These are phyloP conservation scores for Nothocercus julius DNA, from an alignment of 2,113 vertebrate species.

Conservation along the genomic window DNA sequence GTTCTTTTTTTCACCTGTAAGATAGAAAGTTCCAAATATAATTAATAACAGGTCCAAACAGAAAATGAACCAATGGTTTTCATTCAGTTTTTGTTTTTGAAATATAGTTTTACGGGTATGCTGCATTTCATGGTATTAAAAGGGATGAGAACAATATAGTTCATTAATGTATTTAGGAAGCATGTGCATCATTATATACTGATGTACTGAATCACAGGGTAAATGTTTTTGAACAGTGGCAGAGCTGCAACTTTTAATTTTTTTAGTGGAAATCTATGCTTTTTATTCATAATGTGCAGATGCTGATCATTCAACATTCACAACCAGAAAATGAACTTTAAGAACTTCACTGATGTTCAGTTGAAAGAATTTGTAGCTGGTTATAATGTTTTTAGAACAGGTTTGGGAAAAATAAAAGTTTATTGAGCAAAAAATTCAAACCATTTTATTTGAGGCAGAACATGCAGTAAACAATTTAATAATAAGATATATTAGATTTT, in stretches of 20 bases:
- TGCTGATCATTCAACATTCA: background rate
- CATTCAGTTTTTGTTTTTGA: background rate
- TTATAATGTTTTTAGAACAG: background rate
- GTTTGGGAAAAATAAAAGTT: constrained; percentile 7
- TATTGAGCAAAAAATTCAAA: constrained; percentile 26
- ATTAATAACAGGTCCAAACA: background rate
- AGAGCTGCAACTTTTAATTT: background rate
- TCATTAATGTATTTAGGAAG: background rate
- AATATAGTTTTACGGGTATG: background rate
- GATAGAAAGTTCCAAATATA: background rate
- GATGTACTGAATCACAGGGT: rapidly evolving
- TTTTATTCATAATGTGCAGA: constrained; percentile 7
- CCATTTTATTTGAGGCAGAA: background rate
- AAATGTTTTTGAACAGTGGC: background rate
- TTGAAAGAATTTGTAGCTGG: background rate
- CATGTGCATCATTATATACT: background rate
- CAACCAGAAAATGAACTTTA: background rate
- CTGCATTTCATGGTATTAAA: background rate
- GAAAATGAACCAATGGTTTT: background rate
- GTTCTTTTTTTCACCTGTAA: background rate
- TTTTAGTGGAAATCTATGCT: background rate
- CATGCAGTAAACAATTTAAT: background rate
- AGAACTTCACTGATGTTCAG: background rate
- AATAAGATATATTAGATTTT: background rate
- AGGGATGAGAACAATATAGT: background rate